A percentile compares a stretch with the other conserved stretches of the same genome.
Evolutionary conservation across 2,888 invertebrate species (phyloP).

Genomic region (Drosophila kuntzei): DNA sequence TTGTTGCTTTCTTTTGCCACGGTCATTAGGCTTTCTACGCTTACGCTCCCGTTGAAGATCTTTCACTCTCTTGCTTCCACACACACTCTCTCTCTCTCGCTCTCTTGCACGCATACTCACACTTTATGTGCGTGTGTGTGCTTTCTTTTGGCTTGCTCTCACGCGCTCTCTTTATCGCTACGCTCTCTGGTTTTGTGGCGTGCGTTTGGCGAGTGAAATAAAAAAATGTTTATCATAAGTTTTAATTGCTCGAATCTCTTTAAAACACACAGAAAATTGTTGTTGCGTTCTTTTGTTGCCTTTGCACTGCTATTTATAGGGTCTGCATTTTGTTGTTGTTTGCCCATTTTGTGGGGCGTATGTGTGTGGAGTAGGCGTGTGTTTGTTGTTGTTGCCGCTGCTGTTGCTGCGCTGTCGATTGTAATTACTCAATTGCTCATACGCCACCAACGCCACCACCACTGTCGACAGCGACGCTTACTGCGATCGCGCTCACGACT

Average conservation of each 20-base stretch:
- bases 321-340: conserved; percentile 58
- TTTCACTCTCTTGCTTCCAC: conserved; percentile 12
- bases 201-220: conserved; percentile 28
- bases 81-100: conserved; percentile 5
- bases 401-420: conserved; percentile 57
- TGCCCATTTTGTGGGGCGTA: conserved; percentile 26
- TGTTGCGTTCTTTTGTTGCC: conserved; percentile 49
- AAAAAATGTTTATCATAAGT: conserved; percentile 73
- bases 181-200: conserved; percentile 4
- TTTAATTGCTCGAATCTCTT: conserved; percentile 77
- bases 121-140: conserved; percentile 16
- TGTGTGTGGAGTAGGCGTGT: conserved; percentile 28
- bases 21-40: conserved; percentile 65
- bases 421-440: conserved; percentile 80
- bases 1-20: conserved; percentile 64
- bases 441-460: conserved; percentile 62
- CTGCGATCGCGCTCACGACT: conserved; percentile 15
- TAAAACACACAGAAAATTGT: conserved; percentile 37
- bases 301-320: conserved; percentile 61
- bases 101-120: conserved; percentile 15
- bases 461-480: conserved; percentile 12
- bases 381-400: conserved; percentile 43
- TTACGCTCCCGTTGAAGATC: conserved; percentile 31
- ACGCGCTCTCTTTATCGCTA: conserved; percentile 1
- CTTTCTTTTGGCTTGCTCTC: conserved; percentile 15